Conservation (phyloP, 30 jellyfish, hydroid and myxozoan species). For the Calvadosia cruxmelitensis region DNA sequence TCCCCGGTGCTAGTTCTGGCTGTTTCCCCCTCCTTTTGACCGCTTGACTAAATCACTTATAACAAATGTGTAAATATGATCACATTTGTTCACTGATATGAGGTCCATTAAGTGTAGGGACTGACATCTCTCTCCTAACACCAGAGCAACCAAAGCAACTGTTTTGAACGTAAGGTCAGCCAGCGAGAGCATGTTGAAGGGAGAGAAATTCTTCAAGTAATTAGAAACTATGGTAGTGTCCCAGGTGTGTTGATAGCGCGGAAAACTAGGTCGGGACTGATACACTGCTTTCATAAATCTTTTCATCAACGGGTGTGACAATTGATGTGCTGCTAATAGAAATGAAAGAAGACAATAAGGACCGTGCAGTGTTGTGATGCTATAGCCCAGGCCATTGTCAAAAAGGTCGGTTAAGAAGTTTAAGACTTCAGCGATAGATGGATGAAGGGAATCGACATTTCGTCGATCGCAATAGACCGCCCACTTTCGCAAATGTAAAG, state of each 20-base stretch:
- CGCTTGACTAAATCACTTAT: no score
- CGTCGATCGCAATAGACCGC: not conserved
- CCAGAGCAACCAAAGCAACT: constrained; percentile 18
- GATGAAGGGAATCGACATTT: constrained; percentile 3
- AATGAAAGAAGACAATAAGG: not conserved
- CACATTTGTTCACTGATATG: no score
- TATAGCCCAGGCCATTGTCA: not conserved
- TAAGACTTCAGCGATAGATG: not conserved
- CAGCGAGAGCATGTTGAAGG: constrained; percentile 12
- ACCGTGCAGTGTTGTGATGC: not conserved
- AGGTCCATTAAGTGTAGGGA: not conserved
- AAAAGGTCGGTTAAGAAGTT: not conserved
- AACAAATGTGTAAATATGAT: no score
- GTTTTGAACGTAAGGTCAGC: constrained; percentile 22
- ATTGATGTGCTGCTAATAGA: not conserved
- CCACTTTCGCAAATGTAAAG: constrained; percentile 2
- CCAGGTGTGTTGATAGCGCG: constrained; percentile 9
- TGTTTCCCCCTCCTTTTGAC: no score
- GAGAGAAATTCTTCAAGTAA: constrained; percentile 14
- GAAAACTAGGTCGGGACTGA: not conserved
- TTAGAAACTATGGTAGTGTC: constrained; percentile 17
- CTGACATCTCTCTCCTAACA: constrained; percentile 31
- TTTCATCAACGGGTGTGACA: not conserved
- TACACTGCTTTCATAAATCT: not conserved
- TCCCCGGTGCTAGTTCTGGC: no score